Percentiles rank a stretch among this genome's conserved stretches.
phyloP scores from a whole-genome alignment of 2,113 vertebrate species.

The Phyllopteryx taeniolatus region DNA sequence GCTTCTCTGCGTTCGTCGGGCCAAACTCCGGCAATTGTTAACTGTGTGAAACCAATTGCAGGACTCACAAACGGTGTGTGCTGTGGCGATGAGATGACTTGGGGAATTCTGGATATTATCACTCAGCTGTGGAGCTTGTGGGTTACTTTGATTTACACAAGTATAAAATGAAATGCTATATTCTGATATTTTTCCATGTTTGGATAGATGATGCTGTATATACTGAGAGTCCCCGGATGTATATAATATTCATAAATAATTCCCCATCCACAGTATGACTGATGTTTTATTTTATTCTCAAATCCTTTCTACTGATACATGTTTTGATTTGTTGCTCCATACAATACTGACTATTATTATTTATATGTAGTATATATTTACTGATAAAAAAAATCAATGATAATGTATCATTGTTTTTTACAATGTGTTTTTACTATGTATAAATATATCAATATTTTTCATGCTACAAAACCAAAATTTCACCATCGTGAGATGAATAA shows the following conservation, averaged over 20 bases:
- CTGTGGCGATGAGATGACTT: neutral
- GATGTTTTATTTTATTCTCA: too few relatives aligned
- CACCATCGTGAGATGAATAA: neutral
- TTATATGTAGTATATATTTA: neutral
- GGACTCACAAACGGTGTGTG: conserved; percentile 3
- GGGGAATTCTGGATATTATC: neutral
- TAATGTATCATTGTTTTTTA: too few relatives aligned
- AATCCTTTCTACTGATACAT: too few relatives aligned
- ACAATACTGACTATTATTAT: too few relatives aligned
- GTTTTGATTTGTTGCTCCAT: too few relatives aligned
- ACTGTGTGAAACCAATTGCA: conserved; percentile 2
- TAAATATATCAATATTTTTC: neutral
- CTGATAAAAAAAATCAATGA: neutral
- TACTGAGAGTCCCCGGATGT: neutral
- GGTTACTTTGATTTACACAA: neutral
- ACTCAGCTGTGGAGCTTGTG: neutral
- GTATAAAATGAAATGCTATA: neutral
- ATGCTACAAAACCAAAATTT: neutral
- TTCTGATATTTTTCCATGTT: neutral
- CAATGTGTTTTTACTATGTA: too few relatives aligned
- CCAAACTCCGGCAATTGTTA: conserved; percentile 14
- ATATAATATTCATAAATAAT: too few relatives aligned
- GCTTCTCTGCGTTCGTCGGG: conserved; percentile 68
- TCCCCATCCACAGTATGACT: neutral
- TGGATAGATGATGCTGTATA: neutral